These are phyloP conservation scores for Epistrophe grossulariae DNA, from an alignment of 2,888 invertebrate genomes.

Conservation along the genomic window DNA sequence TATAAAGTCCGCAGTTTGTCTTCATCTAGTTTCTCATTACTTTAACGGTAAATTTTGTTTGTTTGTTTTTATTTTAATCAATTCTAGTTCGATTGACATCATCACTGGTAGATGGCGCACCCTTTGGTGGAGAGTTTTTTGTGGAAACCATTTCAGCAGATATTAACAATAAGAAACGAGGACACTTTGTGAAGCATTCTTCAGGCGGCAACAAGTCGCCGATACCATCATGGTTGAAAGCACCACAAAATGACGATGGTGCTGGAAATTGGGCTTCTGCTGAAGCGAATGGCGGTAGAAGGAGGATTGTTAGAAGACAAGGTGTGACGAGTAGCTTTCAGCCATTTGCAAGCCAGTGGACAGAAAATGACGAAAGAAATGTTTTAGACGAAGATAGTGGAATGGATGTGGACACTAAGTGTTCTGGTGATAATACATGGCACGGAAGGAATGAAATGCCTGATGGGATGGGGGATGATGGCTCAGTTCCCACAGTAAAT, in stretches of 20 bases:
- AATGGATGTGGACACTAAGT: slow-evolving; percentile 62
- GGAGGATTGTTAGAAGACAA: slow-evolving; percentile 55
- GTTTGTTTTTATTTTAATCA: slow-evolving; percentile 14
- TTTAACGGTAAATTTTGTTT: slow-evolving; percentile 32
- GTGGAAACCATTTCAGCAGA: slow-evolving; percentile 78
- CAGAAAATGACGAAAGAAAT: slow-evolving; percentile 58
- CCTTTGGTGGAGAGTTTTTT: slow-evolving; percentile 78
- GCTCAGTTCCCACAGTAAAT: not conserved
- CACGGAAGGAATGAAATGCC: slow-evolving; percentile 63
- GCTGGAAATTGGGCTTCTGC: slow-evolving; percentile 67
- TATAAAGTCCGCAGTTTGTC: not conserved
- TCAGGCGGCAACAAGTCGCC: slow-evolving; percentile 80
- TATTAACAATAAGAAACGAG: slow-evolving; percentile 77
- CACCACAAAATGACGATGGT: slow-evolving; percentile 76
- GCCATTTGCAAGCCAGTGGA: slow-evolving; percentile 65
- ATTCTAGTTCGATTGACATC: slow-evolving; percentile 76
- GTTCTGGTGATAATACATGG: slow-evolving; percentile 78
- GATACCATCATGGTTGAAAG: slow-evolving; percentile 78
- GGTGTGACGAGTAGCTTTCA: slow-evolving; percentile 64
- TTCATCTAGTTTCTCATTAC: slow-evolving; percentile 5
- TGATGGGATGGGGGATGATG: not conserved
- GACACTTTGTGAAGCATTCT: slow-evolving; percentile 78
- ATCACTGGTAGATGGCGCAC: slow-evolving; percentile 64
- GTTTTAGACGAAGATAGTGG: slow-evolving; percentile 65
- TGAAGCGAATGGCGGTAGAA: not conserved